A percentile compares a stretch with the other conserved stretches of the same genome.
Evolutionary conservation across 2,113 vertebrate species (phyloP).

Genomic region (Paradoxurus hermaphroditus): DNA sequence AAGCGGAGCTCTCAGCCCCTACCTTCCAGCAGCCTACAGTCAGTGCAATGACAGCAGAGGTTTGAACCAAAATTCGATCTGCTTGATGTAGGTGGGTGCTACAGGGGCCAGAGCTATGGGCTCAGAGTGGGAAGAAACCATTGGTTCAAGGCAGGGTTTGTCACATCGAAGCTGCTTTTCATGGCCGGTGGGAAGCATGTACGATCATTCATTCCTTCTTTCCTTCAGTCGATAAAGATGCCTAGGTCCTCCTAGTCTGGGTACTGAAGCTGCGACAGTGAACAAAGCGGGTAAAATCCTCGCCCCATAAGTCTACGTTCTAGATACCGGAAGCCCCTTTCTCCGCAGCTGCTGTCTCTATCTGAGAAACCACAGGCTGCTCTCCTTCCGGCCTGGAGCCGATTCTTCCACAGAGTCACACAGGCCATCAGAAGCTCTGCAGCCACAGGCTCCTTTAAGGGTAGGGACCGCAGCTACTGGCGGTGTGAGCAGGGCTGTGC

Average conservation of each 20-base stretch:
- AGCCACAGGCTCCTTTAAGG: background rate
- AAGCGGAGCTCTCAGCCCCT: background rate
- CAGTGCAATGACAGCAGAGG: background rate
- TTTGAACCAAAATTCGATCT: background rate
- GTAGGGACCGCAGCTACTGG: background rate
- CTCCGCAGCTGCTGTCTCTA: background rate
- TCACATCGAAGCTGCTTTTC: background rate
- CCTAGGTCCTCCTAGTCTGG: background rate
- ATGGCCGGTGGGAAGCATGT: background rate
- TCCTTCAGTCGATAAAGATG: background rate
- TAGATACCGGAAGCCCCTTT: background rate
- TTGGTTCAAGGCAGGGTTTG: background rate
- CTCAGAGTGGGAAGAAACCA: background rate
- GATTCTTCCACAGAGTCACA: slow-evolving; percentile 20
- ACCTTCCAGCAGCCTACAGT: background rate
- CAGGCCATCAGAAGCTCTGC: background rate
- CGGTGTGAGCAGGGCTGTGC: slow-evolving; percentile 49
- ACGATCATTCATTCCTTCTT: background rate
- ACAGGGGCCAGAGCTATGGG: background rate
- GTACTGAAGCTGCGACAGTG: background rate
- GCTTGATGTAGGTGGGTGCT: background rate
- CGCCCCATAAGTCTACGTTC: background rate
- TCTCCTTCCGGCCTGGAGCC: background rate
- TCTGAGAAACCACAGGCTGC: slow-evolving; percentile 8
- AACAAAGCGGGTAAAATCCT: background rate